These are phyloP conservation scores for Camponotus vicinus DNA, from an alignment of 1,140 invertebrate species.

Conservation along the genomic window DNA sequence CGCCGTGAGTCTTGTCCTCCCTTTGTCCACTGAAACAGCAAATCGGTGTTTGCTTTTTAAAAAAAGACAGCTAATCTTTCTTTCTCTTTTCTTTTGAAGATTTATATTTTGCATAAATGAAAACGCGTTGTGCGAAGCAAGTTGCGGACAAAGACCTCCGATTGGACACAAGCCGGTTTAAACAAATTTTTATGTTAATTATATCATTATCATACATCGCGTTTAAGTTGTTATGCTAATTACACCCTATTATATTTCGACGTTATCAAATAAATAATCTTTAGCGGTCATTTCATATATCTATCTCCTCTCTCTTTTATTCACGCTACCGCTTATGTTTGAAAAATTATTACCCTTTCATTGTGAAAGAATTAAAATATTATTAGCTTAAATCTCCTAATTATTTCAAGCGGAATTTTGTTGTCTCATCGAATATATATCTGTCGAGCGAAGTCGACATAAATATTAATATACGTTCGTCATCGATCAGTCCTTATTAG, in stretches of 20 bases:
- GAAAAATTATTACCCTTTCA: not conserved
- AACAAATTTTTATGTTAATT: constrained; percentile 45
- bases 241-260: not conserved
- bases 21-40: constrained; percentile 80
- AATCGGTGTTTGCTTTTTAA: constrained; percentile 32
- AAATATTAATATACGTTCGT: not conserved
- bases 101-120: constrained; percentile 11
- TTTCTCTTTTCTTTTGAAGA: constrained; percentile 8
- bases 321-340: not conserved
- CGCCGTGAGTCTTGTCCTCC: constrained; percentile 83
- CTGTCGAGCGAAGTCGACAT: too few species aligned
- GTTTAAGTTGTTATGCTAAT: constrained; percentile 11
- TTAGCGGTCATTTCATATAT: not conserved
- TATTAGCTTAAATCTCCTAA: not conserved
- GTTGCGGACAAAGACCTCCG: not conserved
- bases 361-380: not conserved
- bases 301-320: not conserved
- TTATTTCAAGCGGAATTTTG: not conserved
- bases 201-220: not conserved
- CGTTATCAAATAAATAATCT: constrained; percentile 12
- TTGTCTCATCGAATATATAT: not conserved
- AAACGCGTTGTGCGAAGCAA: not conserved
- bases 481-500: not conserved
- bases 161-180: not conserved
- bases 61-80: not conserved